Percentiles rank a stretch among this genome's conserved stretches.
phyloP scores from a whole-genome alignment of 2,888 invertebrate genomes.

The Busseola fusca region DNA sequence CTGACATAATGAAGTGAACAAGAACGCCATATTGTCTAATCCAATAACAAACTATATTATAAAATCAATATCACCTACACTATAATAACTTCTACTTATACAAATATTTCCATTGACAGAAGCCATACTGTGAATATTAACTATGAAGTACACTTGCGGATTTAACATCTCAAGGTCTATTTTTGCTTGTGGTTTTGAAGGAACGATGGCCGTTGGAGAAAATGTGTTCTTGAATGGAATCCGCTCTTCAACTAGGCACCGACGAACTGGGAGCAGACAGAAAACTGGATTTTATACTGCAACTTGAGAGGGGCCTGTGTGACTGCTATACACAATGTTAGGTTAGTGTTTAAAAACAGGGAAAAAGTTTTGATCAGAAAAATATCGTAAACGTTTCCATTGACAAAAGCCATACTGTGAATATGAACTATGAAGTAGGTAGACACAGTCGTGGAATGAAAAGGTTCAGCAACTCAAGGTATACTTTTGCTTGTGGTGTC shows the following conservation, averaged over 20 bases:
- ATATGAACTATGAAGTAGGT: slow-evolving; percentile 4
- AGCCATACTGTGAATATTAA: slow-evolving; percentile 25
- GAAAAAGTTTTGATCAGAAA: neutral
- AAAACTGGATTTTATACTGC: neutral
- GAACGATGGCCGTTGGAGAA: neutral
- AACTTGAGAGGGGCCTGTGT: neutral
- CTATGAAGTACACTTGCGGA: slow-evolving; percentile 7
- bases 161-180: neutral
- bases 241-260: neutral
- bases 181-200: neutral
- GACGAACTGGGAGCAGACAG: too few species aligned
- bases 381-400: slow-evolving; percentile 27
- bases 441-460: slow-evolving; percentile 8
- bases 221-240: neutral
- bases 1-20: slow-evolving; percentile 23
- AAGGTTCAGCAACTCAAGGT: neutral
- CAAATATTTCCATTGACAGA: slow-evolving; percentile 35
- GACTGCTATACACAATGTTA: neutral
- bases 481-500: neutral
- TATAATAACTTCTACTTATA: slow-evolving; percentile 41
- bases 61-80: slow-evolving; percentile 42
- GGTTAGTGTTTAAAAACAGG: neutral
- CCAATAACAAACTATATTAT: slow-evolving; percentile 26
- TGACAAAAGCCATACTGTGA: slow-evolving; percentile 26
- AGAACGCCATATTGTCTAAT: slow-evolving; percentile 31